Evolutionary conservation across 2,888 invertebrate species (phyloP), one percentile per base, ranked within the genome.

Genomic region (Trichacis sp.): DNA sequence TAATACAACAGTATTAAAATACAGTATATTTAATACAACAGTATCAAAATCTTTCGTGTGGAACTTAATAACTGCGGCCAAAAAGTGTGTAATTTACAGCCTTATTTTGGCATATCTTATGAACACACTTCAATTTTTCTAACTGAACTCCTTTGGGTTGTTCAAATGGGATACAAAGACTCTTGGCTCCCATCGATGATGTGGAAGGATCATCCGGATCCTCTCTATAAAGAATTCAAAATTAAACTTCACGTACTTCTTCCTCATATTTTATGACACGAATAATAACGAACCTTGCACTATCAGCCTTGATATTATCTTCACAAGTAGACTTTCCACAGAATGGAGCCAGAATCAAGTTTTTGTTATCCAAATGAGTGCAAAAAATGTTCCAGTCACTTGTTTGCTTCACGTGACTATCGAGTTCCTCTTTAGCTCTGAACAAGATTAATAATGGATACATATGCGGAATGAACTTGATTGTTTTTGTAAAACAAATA

Each of bases 141-240:
- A 87, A 81, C 43, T 93, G 87, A 1, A 89, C 87, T 29, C 78
- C 75, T 46, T 82, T 83, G 2, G 90, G 90, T 78, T 96, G 98
- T 48, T 94, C 89, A 84, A 98, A 93, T 1, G 99, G 99, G 78
- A 98, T 95, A 84, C 99, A 99, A n/a, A 99, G 88, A 6, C 96
- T 92, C 86, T 99, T 99, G 5, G 99, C 99, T 40, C 99, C 99
- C n/a, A n/a, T n/a, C n/a, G n/a, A n/a, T n/a, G n/a, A n/a, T n/a
- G n/a, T n/a, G n/a, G n/a, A n/a, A n/a, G n/a, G n/a, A n/a, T n/a
- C n/a, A n/a, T n/a, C n/a, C n/a, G n/a, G n/a, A n/a, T n/a, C n/a
- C n/a, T n/a, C n/a, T n/a, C n/a, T n/a, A n/a, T n/a, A n/a, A n/a
- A n/a, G n/a, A n/a, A n/a, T n/a, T n/a, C n/a, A n/a, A n/a, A n/a